Base-by-base conservation (phyloP, 2,113 vertebrate genomes). In the Cyprinodon brontotheroides region DNA sequence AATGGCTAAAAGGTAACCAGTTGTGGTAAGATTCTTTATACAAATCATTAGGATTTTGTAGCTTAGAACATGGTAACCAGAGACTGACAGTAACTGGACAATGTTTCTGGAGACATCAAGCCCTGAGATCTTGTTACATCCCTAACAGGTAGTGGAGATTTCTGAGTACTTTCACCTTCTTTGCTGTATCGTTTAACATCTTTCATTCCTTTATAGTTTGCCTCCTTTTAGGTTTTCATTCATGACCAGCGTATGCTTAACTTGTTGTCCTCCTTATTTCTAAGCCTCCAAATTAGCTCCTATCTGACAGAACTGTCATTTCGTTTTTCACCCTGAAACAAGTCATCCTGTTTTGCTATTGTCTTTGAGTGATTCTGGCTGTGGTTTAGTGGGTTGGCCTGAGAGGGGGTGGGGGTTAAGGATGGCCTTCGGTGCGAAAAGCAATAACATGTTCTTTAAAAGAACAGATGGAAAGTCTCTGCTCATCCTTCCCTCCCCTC, bases 381-480 rank as follows among this genome's bases (percentile, higher is more conserved):
- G 86, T 77, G 81, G 89, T 90, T 92, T 89, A 91, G 74, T 2
- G 81, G 83, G 65, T 60, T 71, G 61, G 59, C 81, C 53, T 68
- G 40, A 61, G 70, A 78, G 78, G 45, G 61, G 64, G 50, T 78
- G 79, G 78, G 65, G 64, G 60, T 62, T 75, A 77, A 72, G 77
- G 78, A 64, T 73, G 81, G 72, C 76, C 85, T 82, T 87, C 75
- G 87, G 81, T 74, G 84, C 87, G 86, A 82, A 85, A 92, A 83
- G 88, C 83, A 93, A 94, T 95, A 94, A 92, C 91, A 93, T 91
- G 91, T 91, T 91, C 91, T 91, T 87, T 93, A 88, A 87, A 91
- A 89, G 88, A 87, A 87, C 89, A 95, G 94, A 95, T 93, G 94
- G 95, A 94, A 96, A 94, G 92, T 78, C 65, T 94, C 92, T 88